phyloP scores from a whole-genome alignment of 2,888 invertebrate species.

The Hyalella azteca region DNA sequence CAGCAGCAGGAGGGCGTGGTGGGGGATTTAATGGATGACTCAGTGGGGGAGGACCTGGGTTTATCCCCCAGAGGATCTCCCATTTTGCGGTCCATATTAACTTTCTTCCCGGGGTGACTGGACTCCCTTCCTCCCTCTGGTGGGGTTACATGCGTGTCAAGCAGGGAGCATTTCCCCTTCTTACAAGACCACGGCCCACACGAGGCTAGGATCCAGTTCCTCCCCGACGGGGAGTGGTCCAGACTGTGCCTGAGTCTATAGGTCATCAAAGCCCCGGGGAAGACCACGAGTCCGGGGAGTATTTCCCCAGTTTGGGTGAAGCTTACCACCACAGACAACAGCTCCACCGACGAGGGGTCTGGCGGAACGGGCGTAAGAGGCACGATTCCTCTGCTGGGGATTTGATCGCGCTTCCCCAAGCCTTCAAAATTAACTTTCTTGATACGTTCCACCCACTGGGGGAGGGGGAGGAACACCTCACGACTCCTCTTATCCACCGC shows the following conservation, averaged over 20 bases:
- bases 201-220: slow-evolving; percentile 27
- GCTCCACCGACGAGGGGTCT: slow-evolving; percentile 14
- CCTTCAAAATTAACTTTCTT: background rate
- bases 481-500: slow-evolving; percentile 19
- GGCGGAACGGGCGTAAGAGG: background rate
- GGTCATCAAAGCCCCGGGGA: slow-evolving; percentile 31
- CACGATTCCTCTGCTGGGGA: background rate
- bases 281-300: slow-evolving; percentile 7
- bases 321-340: slow-evolving; percentile 11
- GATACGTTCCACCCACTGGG: slow-evolving; percentile 27
- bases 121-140: background rate
- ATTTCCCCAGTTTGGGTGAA: slow-evolving; percentile 7
- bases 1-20: background rate
- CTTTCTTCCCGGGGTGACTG: background rate
- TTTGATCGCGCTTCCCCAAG: background rate
- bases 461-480: slow-evolving; percentile 21
- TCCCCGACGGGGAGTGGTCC: background rate
- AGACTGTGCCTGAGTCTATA: slow-evolving; percentile 22
- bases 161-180: background rate
- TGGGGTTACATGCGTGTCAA: background rate
- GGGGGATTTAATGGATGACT: background rate
- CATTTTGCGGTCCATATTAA: no score
- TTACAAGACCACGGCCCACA: slow-evolving; percentile 7
- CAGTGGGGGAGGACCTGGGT: background rate
- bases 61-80: background rate